Conservation (phyloP, 2,797 vertebrate genomes). For the Eospalax fontanierii region DNA sequence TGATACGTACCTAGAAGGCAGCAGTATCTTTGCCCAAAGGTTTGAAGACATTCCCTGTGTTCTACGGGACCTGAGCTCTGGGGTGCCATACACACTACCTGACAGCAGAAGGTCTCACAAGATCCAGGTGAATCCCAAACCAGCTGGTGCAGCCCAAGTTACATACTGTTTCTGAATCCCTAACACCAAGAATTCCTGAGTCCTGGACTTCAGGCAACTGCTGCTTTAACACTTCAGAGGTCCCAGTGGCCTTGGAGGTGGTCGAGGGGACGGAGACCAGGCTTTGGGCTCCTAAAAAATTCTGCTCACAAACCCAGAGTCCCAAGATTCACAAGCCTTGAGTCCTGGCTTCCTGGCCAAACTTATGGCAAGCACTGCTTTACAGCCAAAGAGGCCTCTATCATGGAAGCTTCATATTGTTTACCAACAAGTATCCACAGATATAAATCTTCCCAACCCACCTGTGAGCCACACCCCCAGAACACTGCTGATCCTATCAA, state of each 20-base stretch:
- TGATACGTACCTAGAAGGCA: not conserved
- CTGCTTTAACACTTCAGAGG: not conserved
- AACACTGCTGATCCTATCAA: not conserved
- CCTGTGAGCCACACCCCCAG: too few species aligned
- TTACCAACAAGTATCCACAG: not conserved
- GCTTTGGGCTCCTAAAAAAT: not conserved
- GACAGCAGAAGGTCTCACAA: not conserved
- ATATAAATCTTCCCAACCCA: not conserved
- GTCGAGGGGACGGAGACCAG: not conserved
- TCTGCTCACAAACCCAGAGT: too few species aligned
- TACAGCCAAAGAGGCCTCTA: not conserved
- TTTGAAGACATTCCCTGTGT: not conserved
- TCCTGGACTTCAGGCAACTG: not conserved
- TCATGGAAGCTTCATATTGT: not conserved
- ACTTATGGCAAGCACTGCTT: not conserved
- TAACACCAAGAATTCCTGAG: not conserved
- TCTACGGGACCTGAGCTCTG: not conserved
- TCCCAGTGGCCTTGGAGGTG: not conserved
- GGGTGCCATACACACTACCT: not conserved
- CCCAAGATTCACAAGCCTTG: not conserved
- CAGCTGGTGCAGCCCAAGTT: not conserved
- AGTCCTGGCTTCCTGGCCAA: not conserved
- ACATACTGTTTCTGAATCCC: not conserved
- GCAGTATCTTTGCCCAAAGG: not conserved
- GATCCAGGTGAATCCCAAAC: not conserved